Evolutionary conservation across 2,797 vertebrate genomes (phyloP), one percentile per base, ranked within the genome.

Genomic region (Hypotaenidia philippensis): DNA sequence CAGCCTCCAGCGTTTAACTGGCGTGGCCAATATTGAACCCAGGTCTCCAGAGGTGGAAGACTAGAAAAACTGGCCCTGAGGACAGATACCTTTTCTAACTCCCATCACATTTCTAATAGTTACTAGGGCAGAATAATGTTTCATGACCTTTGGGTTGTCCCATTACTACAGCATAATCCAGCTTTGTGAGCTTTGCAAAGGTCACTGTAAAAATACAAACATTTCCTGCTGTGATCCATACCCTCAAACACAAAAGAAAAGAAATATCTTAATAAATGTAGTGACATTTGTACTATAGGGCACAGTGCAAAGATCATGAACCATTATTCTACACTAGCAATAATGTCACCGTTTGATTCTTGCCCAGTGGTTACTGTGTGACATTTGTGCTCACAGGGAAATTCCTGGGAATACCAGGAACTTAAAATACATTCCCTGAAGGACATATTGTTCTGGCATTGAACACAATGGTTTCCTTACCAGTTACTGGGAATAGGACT

Each of bases 101-200:
- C 61, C 77, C 78, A 93, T 84, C 92, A 74, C 93, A 91, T 88
- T 75, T 93, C 89, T 78, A 59, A 61, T 29, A 93, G 90, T 97
- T 95, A 96, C 74, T 97, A 93, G 96, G 90, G 92, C 92, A 94
- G 90, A 97, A 96, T 95, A 94, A 96, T 92, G 69, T 81, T 91
- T 79, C 69, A 20, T 96, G 95, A 92, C 79, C 95, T 88, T 71
- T 95, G 83, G 68, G 56, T 94, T 89, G 70, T 87, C 88, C 91
- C 61, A 83, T 56, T 76, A 57, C 77, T 49, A 47, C 79, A 86
- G 71, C 27, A n/a, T 82, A 89, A 80, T 92, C 69, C 83, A 92
- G 74, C 56, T 68, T 38, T 79, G 68, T 2, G 25, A 93, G 87
- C 60, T 80, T 94, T 56, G 75, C 82, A 96, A 94, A 97, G 77